Conservation (phyloP, 2,797 vertebrate species). For the Aeoliscus strigatus region DNA sequence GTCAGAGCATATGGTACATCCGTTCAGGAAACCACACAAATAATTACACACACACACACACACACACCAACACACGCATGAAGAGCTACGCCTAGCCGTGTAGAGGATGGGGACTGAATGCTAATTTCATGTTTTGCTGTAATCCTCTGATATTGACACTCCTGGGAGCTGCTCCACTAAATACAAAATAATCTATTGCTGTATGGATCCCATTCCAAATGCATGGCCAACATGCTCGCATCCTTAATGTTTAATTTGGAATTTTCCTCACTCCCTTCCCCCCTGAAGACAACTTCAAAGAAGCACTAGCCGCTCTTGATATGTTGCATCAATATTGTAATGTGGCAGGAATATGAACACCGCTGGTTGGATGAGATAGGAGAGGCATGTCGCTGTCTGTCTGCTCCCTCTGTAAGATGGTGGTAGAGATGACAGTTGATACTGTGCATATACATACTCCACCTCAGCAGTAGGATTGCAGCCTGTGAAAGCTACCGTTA, state of each 20-base stretch:
- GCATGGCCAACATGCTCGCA: constrained; percentile 76
- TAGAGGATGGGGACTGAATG: constrained; percentile 79
- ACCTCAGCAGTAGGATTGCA: constrained; percentile 40
- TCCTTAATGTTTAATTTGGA: constrained; percentile 81
- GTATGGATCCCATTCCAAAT: constrained; percentile 78
- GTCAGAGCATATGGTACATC: constrained; percentile 48
- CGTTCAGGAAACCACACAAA: constrained; percentile 56
- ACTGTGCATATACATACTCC: constrained; percentile 28
- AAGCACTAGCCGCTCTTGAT: constrained; percentile 74
- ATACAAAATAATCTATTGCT: constrained; percentile 83
- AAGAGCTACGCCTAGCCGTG: constrained; percentile 66
- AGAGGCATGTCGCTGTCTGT: constrained; percentile 63
- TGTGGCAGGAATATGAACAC: constrained; percentile 76
- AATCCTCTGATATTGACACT: constrained; percentile 84
- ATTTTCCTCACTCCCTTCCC: constrained; percentile 73
- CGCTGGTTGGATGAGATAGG: constrained; percentile 76
- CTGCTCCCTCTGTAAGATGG: constrained; percentile 61
- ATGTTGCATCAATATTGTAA: constrained; percentile 83
- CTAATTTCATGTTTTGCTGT: constrained; percentile 82
- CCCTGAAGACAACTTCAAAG: constrained; percentile 81
- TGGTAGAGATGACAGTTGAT: constrained; percentile 56
- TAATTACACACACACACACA: constrained; percentile 45
- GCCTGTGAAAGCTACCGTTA: constrained; percentile 29
- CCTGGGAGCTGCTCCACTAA: constrained; percentile 83
- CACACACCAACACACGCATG: constrained; percentile 46